Evolutionary conservation across 1,140 invertebrate species (phyloP), one percentile per base, ranked within the genome.

Genomic region (Dendroctonus ponderosae): DNA sequence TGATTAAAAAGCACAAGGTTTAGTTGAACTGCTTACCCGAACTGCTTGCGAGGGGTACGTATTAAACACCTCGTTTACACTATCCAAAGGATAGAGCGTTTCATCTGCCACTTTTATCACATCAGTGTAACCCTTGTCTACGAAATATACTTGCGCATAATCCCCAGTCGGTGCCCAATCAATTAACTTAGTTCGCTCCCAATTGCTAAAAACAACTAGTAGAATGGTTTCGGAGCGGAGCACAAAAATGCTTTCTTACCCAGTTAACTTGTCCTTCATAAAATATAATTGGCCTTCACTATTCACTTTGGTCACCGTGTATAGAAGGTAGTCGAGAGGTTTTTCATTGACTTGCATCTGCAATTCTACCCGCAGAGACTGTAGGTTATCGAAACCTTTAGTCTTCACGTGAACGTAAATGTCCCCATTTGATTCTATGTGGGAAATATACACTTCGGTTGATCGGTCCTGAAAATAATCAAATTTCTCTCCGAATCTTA

Each of bases 321-420:
- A 15, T 26, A 67, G 12, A n/a, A 53, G 46, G 8, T 67, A 38
- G 6, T 50, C 57, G 0, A 67, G 62, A 12, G 71, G 3, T 5
- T 73, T 69, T 7, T 72, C 68, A 0, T 44, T 42, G 5, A 74
- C 72, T 7, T 78, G 50, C 37, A 70, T 66, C 6, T 72, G 72
- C 7, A 75, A 46, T 2, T 71, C 59, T 7, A 78, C 46, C 39
- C 81, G 62, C 5, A 82, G 46, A 12, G 59, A 69, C 5, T 71
- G 40, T 0, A 83, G 70, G 12, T 75, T 72, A n/a, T 74, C 72
- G 53, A 75, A 78, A 7, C 77, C 78, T 3, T 77, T 68, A 0
- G 78, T 78, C 9, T 78, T 77, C 0, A 83, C 37, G 50, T 84
- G 81, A 0, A 85, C 68, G 61, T 77, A 85, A 4, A 85, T 53